phyloP scores from a whole-genome alignment of 2,113 vertebrate genomes.

The Cinclus mexicanus region DNA sequence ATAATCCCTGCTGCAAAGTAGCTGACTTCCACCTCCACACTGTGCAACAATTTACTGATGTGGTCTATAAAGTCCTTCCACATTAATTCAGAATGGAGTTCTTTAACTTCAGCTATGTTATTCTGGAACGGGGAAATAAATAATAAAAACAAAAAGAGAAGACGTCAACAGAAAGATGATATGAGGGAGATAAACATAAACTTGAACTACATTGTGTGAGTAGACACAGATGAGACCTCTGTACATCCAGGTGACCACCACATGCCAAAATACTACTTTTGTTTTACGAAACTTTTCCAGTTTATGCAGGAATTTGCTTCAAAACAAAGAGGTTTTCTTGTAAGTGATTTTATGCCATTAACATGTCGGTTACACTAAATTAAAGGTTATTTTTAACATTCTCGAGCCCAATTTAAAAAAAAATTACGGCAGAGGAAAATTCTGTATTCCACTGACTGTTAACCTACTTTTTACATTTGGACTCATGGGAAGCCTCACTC shows the following conservation, averaged over 20 bases:
- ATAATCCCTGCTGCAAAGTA: conserved; percentile 98
- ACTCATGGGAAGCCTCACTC: not conserved
- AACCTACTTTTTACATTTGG: not conserved
- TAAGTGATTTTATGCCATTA: not conserved
- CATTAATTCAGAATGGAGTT: conserved; percentile 94
- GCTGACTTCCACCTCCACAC: conserved; percentile 96
- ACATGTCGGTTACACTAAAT: not conserved
- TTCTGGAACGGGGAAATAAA: conserved; percentile 75
- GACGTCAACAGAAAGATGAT: not conserved
- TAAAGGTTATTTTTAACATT: not conserved
- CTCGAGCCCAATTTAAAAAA: not conserved
- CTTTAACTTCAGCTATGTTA: conserved; percentile 97
- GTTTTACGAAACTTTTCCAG: not conserved
- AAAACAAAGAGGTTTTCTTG: not conserved
- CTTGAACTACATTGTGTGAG: not conserved
- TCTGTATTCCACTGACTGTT: not conserved
- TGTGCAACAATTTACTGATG: conserved; percentile 91
- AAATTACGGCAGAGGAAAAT: not conserved
- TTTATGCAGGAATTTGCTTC: not conserved
- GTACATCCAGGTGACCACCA: not conserved
- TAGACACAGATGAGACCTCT: not conserved
- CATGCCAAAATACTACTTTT: not conserved
- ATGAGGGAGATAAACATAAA: not conserved
- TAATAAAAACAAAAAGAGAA: not conserved
- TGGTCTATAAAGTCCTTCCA: conserved; percentile 95